phyloP scores from a whole-genome alignment of 2,888 invertebrate species.

The Drosophila pseudotakahashii region DNA sequence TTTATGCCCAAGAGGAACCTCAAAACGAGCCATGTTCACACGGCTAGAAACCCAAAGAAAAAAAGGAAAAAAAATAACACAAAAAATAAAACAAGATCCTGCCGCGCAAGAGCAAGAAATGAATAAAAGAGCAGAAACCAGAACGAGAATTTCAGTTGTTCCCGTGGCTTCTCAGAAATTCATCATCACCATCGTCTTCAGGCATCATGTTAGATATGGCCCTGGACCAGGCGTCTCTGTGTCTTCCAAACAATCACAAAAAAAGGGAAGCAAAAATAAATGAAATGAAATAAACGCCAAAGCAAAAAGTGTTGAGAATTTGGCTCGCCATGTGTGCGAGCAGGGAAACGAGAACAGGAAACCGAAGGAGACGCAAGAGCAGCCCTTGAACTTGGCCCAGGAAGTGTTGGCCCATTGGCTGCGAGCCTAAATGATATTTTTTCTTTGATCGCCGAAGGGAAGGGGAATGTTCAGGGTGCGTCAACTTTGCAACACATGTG shows the following conservation, averaged over 20 bases:
- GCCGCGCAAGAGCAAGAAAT: constrained; percentile 31
- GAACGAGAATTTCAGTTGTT: constrained; percentile 57
- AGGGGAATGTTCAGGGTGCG: background rate
- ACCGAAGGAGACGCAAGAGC: constrained; percentile 23
- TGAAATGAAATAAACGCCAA: constrained; percentile 14
- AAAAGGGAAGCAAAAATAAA: constrained; percentile 10
- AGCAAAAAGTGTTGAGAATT: constrained; percentile 47
- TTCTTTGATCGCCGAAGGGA: background rate
- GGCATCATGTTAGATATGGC: constrained; percentile 37
- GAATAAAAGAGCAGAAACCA: constrained; percentile 34
- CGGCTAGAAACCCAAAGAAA: constrained; percentile 20
- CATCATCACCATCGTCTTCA: constrained; percentile 45
- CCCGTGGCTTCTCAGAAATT: constrained; percentile 53
- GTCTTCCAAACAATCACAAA: constrained; percentile 56
- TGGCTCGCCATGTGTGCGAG: constrained; percentile 49
- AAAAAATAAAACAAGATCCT: constrained; percentile 51
- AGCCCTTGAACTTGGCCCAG: constrained; percentile 73
- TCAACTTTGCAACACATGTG: background rate
- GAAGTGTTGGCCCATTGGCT: constrained; percentile 65
- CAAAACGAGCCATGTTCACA: constrained; percentile 60
- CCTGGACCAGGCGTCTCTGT: constrained; percentile 52
- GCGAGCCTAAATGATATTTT: constrained; percentile 20
- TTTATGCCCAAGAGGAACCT: constrained; percentile 55
- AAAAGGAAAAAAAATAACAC: too few species aligned
- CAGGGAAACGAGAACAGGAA: constrained; percentile 15